Evolutionary conservation across 2,888 invertebrate genomes (phyloP), one percentile per base, ranked within the genome.

Genomic region (Resseliella maxima): DNA sequence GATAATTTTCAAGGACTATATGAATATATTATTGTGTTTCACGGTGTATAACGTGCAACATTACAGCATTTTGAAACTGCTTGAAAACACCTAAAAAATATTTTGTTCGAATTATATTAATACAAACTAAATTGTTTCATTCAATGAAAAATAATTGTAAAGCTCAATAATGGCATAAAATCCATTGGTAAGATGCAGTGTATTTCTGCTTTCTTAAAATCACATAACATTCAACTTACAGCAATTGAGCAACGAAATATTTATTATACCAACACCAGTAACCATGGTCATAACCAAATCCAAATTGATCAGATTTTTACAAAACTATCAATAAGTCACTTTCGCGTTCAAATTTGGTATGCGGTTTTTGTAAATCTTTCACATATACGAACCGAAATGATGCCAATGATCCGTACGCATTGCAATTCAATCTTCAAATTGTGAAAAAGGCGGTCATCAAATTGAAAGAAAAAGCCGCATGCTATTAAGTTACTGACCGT

Each of bases 311-410:
- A 59, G 59, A 24, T 59, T 59, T 24, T 59, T 24, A 24, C 24
- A 59, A 24, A 59, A 59, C 24, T 59, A 50, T 50, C 50, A 59
- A 24, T 59, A 24, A 59, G 59, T 50, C 24, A 59, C 59, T 59
- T 59, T 59, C 59, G 59, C 59, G 59, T 59, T 59, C 59, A 24
- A 59, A 59, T 59, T 59, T 59, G 59, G n/a, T 24, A 59, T 24
- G 59, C 59, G 59, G 59, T 59, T 59, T 59, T 24, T 59, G 59
- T 59, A 59, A 59, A 59, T 59, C 59, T 59, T 24, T 59, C 24
- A 59, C 24, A 59, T 59, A 59, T 59, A 50, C 21, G 18, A 50
- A 50, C 50, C 10, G 2, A 50, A 2, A 50, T 21, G 21, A 50
- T 50, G 21, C 50, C 50, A 8, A 50, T 21, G 21, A 50, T 50